A percentile compares a stretch with the other conserved stretches of the same genome.
Evolutionary conservation across 2,797 vertebrate species (phyloP).

Genomic region (Austrolebias charrua): DNA sequence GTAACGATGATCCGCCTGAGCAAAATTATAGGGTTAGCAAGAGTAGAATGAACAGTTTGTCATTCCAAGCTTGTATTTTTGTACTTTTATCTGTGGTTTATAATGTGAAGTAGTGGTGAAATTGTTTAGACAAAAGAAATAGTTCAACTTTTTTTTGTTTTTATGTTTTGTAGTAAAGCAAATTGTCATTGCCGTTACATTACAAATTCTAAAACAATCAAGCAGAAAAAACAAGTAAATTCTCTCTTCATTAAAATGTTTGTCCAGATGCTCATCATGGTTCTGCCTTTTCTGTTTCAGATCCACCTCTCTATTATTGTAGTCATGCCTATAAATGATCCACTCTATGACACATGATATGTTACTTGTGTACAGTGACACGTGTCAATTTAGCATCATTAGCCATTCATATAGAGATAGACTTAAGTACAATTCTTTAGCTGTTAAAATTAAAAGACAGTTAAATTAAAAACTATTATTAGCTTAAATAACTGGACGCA

Average conservation of each 20-base stretch:
- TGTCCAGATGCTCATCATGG: background rate
- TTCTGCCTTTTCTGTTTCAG: background rate
- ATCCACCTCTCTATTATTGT: background rate
- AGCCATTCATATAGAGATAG: background rate
- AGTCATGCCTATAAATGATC: background rate
- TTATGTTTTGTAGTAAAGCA: background rate
- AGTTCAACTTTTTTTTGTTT: background rate
- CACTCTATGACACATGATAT: background rate
- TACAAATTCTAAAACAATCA: background rate
- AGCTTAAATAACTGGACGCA: background rate
- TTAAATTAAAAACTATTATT: background rate
- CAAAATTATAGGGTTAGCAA: slow-evolving; percentile 70
- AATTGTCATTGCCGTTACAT: slow-evolving; percentile 1
- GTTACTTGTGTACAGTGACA: background rate
- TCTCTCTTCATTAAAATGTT: background rate
- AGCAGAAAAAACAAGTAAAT: slow-evolving; percentile 8
- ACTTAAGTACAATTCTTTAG: background rate
- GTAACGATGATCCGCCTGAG: slow-evolving; percentile 66
- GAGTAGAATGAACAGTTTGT: slow-evolving; percentile 66
- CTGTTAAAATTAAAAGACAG: background rate
- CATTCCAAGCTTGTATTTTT: slow-evolving; percentile 1
- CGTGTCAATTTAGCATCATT: background rate
- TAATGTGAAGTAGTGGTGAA: slow-evolving; percentile 1
- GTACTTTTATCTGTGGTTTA: slow-evolving; percentile 1
- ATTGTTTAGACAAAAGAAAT: background rate